Base-by-base conservation (phyloP, 2,888 invertebrate genomes). In the Archaeoteleia sp. region DNA sequence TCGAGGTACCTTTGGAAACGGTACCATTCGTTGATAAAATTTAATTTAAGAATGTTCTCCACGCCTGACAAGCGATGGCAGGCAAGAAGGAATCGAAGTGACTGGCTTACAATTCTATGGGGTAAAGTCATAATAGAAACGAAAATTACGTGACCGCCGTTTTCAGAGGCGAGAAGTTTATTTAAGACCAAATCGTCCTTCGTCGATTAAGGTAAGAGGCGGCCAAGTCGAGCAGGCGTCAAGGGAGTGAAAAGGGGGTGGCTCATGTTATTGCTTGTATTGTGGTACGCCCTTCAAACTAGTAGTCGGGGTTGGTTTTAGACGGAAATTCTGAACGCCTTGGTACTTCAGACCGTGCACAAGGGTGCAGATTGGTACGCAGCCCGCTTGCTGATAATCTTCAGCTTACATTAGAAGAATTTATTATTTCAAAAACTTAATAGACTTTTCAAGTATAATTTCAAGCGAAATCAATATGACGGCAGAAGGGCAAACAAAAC, bases 161-260 rank as follows among this genome's bases (percentile, higher is more conserved):
- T 63, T 55, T 63, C 25, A 73, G 79, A 82, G 77, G 79, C 78
- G 80, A 79, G 79, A 83, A 82, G 84, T 85, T 85, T 85, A 85
- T 84, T 85, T 85, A 85, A 84, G 83, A 80, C 81, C 79, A 83
- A 84, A 84, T 85, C 83, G 79, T 84, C 80, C 78, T 78, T 78
- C 80, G 77, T 83, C 82, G 83, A 83, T 85, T 85, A 84, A 84
- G 82, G 80, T 78, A 79, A 80, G 55, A 77, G 78, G 78, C 76
- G 63, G 58, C 43, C 61, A 68, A 55, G 70, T 48, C 45, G 49
- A 45, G 29, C 32, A 46, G 43, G 69, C 70, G 73, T 68, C 43
- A 61, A 65, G 60, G 57, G 49, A 65, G 53, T 45, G 71, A 20
- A 61, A 55, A 37, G 71, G 68, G 71, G 75, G 75, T 71, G 75